Evolutionary conservation across 2,888 invertebrate species (phyloP).

Genomic region (Plebejus argus): DNA sequence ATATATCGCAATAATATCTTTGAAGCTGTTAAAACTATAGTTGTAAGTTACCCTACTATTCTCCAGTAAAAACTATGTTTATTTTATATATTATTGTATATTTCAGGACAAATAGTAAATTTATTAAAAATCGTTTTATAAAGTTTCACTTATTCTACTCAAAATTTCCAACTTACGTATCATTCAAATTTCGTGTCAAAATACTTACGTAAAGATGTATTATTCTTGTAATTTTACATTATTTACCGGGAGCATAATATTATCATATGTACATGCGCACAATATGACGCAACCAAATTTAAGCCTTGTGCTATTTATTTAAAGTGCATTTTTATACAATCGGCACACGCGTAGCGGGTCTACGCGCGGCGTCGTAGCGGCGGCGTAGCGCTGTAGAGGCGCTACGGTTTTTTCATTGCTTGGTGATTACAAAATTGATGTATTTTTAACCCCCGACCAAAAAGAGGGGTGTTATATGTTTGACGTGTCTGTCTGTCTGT

Average conservation of each 20-base stretch:
- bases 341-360: not conserved
- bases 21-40: no score
- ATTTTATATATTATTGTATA: no score
- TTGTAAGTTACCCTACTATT: no score
- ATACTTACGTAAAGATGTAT: not conserved
- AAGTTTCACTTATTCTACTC: not conserved
- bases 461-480: no score
- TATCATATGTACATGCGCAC: not conserved
- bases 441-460: no score
- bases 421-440: not conserved
- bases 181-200: not conserved
- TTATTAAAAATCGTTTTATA: not conserved
- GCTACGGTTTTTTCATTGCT: not conserved
- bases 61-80: no score
- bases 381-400: not conserved
- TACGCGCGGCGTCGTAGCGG: constrained; percentile 18
- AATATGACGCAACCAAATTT: not conserved
- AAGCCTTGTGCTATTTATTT: not conserved
- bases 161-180: not conserved
- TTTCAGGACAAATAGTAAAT: not conserved
- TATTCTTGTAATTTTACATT: not conserved
- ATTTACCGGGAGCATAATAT: not conserved
- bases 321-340: not conserved
- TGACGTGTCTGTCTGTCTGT: no score
- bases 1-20: no score